A percentile compares a stretch with the other conserved stretches of the same genome.
phyloP scores from a whole-genome alignment of 2,113 vertebrate genomes.

The Muscicapa adusta region DNA sequence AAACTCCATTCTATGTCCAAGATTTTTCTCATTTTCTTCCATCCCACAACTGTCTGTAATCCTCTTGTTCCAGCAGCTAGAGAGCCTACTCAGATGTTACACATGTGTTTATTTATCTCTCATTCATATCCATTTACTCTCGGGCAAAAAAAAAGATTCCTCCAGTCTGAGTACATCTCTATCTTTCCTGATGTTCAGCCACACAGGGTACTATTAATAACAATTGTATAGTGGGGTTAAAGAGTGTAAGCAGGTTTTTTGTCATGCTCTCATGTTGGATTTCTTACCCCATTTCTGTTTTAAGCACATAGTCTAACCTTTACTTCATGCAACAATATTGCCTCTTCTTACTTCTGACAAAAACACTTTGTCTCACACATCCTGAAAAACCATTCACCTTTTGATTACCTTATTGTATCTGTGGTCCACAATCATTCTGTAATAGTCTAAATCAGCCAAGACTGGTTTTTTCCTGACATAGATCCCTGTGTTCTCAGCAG shows the following conservation, averaged over 20 bases:
- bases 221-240: not conserved
- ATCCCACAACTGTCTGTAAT: not conserved
- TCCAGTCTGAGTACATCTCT: not conserved
- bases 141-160: not conserved
- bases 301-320: not conserved
- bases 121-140: not conserved
- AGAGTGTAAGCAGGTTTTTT: rapidly evolving
- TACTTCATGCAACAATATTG: not conserved
- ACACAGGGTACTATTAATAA: not conserved
- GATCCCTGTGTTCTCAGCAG: not conserved
- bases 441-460: not conserved
- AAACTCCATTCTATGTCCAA: not conserved
- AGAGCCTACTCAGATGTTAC: not conserved
- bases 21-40: not conserved
- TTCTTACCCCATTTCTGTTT: not conserved
- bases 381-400: not conserved
- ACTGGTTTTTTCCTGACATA: not conserved
- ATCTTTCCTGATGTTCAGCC: not conserved
- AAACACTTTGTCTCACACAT: not conserved
- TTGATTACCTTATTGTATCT: not conserved
- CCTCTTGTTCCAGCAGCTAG: not conserved
- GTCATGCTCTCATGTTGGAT: not conserved
- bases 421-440: not conserved
- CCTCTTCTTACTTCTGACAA: not conserved
- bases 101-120: not conserved